These are phyloP conservation scores for Copidosoma aretas DNA, from an alignment of 2,888 invertebrate genomes.

Conservation along the genomic window DNA sequence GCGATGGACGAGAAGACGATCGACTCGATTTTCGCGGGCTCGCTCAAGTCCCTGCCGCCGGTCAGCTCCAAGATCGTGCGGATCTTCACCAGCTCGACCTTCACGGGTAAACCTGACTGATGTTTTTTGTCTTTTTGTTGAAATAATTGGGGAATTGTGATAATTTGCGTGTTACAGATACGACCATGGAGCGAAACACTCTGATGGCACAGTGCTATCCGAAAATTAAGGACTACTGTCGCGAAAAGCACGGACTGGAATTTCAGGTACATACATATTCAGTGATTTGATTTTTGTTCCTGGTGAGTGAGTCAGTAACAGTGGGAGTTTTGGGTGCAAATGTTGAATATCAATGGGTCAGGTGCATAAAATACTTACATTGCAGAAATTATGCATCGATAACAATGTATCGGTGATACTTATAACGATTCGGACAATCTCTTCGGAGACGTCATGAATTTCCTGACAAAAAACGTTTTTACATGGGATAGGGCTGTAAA, in stretches of 20 bases:
- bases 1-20: slow-evolving; percentile 89
- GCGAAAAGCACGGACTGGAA: slow-evolving; percentile 96
- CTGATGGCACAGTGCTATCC: slow-evolving; percentile 99
- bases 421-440: too few relatives aligned
- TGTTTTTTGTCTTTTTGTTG: not conserved
- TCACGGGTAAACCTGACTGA: slow-evolving; percentile 77
- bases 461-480: too few relatives aligned
- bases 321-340: too few relatives aligned
- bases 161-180: slow-evolving; percentile 71
- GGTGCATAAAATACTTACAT: too few relatives aligned
- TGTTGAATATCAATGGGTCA: too few relatives aligned
- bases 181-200: slow-evolving; percentile 95
- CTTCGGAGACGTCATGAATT: too few relatives aligned
- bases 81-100: slow-evolving; percentile 98
- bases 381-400: too few relatives aligned
- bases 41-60: slow-evolving; percentile 86
- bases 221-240: slow-evolving; percentile 92
- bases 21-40: slow-evolving; percentile 89
- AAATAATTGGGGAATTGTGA: not conserved
- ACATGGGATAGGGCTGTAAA: too few relatives aligned
- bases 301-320: too few relatives aligned
- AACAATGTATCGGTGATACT: too few relatives aligned
- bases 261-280: slow-evolving; percentile 78
- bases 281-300: too few relatives aligned
- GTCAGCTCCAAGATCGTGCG: slow-evolving; percentile 98